Evolutionary conservation across 2,888 invertebrate genomes (phyloP), one percentile per base, ranked within the genome.

Genomic region (Diploptera punctata): DNA sequence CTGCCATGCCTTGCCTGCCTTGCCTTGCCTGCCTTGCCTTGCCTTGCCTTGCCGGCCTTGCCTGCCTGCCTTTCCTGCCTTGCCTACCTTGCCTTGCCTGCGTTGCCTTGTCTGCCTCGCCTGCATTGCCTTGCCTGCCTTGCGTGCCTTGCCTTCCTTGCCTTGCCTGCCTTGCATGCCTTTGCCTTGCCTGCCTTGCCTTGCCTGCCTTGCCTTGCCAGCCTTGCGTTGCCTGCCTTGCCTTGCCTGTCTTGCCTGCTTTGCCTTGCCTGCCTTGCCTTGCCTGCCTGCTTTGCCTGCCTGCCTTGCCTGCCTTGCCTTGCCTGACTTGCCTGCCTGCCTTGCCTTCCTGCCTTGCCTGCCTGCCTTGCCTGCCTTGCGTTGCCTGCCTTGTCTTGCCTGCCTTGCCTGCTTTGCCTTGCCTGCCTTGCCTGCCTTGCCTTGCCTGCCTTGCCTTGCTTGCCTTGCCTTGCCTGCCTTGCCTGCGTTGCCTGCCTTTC

Each of bases 261-360:
- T n/a, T 49, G 5, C 16, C 49, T 18, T 7, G 49, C 49, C 49
- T 49, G 4, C 5, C 49, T n/a, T 49, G 19, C 49, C 7, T n/a
- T 49, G 49, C 49, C 4, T 49, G 5, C 16, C 49, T n/a, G n/a
- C n/a, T n/a, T n/a, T n/a, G n/a, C n/a, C n/a, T n/a, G n/a, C n/a
- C n/a, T n/a, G n/a, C n/a, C n/a, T n/a, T n/a, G n/a, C n/a, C n/a
- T n/a, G n/a, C n/a, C n/a, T n/a, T n/a, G n/a, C n/a, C n/a, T n/a
- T n/a, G n/a, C n/a, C n/a, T n/a, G n/a, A n/a, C n/a, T n/a, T n/a
- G n/a, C n/a, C n/a, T n/a, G n/a, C n/a, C n/a, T n/a, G n/a, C n/a
- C n/a, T n/a, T n/a, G n/a, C n/a, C n/a, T n/a, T n/a, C 49, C n/a
- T n/a, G 49, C 49, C 49, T 49, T 49, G 19, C 49, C 49, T 5